These are phyloP conservation scores for Diaphora mendica DNA, from an alignment of 2,888 invertebrate species.

Conservation along the genomic window DNA sequence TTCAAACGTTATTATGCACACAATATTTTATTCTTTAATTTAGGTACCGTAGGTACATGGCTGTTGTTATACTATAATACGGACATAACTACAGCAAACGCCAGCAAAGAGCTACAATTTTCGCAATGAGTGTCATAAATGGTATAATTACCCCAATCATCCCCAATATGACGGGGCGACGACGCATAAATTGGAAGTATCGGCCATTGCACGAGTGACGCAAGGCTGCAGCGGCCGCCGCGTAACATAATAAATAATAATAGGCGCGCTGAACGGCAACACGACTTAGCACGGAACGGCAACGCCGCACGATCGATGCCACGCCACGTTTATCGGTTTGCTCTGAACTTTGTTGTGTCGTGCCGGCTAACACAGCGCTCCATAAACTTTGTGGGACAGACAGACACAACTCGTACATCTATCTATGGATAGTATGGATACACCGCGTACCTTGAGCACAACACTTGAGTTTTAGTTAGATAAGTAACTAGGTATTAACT, in stretches of 20 bases:
- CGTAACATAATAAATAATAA: slow-evolving; percentile 68
- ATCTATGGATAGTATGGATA: slow-evolving; percentile 8
- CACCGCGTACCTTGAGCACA: background rate
- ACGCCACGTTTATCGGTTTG: slow-evolving; percentile 56
- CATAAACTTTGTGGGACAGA: slow-evolving; percentile 21
- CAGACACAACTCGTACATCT: slow-evolving; percentile 15
- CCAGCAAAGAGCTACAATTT: background rate
- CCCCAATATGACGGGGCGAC: background rate
- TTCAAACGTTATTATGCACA: background rate
- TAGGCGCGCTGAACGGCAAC: slow-evolving; percentile 65
- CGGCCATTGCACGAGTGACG: slow-evolving; percentile 63
- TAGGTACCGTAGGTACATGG: background rate
- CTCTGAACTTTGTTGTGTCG: slow-evolving; percentile 54
- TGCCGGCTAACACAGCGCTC: slow-evolving; percentile 29
- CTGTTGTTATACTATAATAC: background rate
- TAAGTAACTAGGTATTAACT: slow-evolving; percentile 20
- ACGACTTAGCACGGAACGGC: slow-evolving; percentile 59
- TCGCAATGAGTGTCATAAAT: background rate
- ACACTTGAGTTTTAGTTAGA: slow-evolving; percentile 16
- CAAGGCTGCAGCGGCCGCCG: slow-evolving; percentile 56
- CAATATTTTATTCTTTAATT: background rate
- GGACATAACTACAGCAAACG: background rate
- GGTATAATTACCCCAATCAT: slow-evolving; percentile 13
- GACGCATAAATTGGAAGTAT: slow-evolving; percentile 32
- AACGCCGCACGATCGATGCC: slow-evolving; percentile 69